Evolutionary conservation across 2,797 vertebrate species (phyloP).

Genomic region (Cygnus olor): DNA sequence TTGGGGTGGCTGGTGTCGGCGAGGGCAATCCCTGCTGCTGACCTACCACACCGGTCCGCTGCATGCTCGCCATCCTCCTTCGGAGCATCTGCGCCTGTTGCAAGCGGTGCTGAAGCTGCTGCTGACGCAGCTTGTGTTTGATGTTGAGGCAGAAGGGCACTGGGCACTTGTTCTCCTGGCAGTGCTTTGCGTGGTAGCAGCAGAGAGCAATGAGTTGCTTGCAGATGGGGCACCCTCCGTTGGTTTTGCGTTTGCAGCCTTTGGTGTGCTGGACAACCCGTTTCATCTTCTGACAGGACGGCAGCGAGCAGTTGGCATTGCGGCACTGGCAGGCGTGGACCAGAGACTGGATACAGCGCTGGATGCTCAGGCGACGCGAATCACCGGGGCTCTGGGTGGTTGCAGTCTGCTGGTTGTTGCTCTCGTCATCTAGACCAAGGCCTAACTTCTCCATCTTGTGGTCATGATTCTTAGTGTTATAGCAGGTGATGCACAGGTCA

Average conservation of each 20-base stretch:
- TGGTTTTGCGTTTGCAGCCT: constrained; percentile 97
- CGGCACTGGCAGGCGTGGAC: constrained; percentile 98
- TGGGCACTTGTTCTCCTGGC: constrained; percentile 98
- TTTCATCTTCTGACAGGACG: constrained; percentile 99
- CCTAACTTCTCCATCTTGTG: constrained; percentile 99
- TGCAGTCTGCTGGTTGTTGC: constrained; percentile 89
- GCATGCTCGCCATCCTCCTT: constrained; percentile 98
- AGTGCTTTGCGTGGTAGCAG: constrained; percentile 99
- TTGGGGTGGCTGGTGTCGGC: constrained; percentile 81
- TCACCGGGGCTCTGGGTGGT: constrained; percentile 95
- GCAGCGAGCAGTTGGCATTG: constrained; percentile 97
- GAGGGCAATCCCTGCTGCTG: constrained; percentile 84
- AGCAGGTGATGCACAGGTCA: constrained; percentile 97
- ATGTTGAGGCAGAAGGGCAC: constrained; percentile 99
- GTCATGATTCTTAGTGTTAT: constrained; percentile 96
- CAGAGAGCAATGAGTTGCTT: constrained; percentile 98
- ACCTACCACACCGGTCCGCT: constrained; percentile 87
- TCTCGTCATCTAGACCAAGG: constrained; percentile 94
- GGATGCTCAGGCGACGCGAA: constrained; percentile 95
- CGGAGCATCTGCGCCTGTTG: constrained; percentile 98
- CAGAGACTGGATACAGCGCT: constrained; percentile 97
- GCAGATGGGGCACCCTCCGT: constrained; percentile 96
- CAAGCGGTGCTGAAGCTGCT: constrained; percentile 95
- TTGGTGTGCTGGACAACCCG: constrained; percentile 98
- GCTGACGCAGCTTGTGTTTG: constrained; percentile 97